A percentile compares a stretch with the other conserved stretches of the same genome.
Conservation (phyloP, 1,140 invertebrate species). For the Glossosoma conforme region DNA sequence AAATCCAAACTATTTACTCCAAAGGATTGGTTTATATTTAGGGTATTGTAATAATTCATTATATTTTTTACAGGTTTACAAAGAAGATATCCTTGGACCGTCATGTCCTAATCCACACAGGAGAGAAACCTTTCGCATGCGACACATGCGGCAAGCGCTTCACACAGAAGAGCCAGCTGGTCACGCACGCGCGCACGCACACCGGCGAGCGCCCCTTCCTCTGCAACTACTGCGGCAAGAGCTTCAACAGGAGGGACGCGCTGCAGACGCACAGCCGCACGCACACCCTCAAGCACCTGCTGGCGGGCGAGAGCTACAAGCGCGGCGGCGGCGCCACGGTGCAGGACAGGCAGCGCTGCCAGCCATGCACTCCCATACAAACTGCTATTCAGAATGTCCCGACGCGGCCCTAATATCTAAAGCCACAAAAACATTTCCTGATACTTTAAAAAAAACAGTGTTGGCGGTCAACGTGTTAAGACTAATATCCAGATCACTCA, state of each 20-base stretch:
- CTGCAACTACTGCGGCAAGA: slow-evolving; percentile 51
- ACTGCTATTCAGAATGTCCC: too few species aligned
- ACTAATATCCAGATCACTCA: too few species aligned
- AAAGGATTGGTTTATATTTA: too few species aligned
- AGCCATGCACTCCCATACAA: too few species aligned
- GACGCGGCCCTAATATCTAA: too few species aligned
- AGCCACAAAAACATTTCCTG: too few species aligned
- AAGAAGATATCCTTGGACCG: slow-evolving; percentile 29
- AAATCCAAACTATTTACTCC: too few species aligned
- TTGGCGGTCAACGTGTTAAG: too few species aligned
- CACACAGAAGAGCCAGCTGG: slow-evolving; percentile 34
- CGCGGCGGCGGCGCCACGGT: slow-evolving; percentile 28
- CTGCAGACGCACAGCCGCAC: slow-evolving; percentile 30
- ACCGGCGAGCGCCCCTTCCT: slow-evolving; percentile 46
- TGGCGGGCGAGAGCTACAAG: slow-evolving; percentile 18
- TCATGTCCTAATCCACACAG: slow-evolving; percentile 35
- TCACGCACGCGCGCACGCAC: slow-evolving; percentile 33
- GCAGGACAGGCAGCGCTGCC: slow-evolving; percentile 16
- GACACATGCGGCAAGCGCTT: slow-evolving; percentile 37
- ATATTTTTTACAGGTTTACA: slow-evolving; percentile 28
- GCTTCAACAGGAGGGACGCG: slow-evolving; percentile 42
- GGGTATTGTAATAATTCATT: too few species aligned
- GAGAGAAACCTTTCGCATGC: slow-evolving; percentile 34
- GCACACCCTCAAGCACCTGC: slow-evolving; percentile 24
- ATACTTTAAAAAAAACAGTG: too few species aligned